phyloP scores from a whole-genome alignment of 2,113 vertebrate genomes.

The Ranitomeya imitator region DNA sequence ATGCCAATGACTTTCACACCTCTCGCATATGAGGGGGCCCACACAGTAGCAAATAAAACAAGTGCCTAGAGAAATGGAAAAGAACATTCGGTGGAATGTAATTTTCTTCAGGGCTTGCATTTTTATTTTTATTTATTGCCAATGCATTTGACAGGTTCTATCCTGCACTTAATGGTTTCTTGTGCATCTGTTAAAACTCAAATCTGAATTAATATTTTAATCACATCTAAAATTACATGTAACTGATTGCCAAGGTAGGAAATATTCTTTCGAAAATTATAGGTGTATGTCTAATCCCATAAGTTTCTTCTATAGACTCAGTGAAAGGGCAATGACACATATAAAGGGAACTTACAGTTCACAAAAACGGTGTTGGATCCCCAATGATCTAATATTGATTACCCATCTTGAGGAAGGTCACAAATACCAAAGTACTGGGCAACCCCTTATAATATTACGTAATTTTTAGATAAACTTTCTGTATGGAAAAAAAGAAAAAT shows the following conservation, averaged over 20 bases:
- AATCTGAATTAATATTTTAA: constrained; percentile 36
- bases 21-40: background rate
- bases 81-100: constrained; percentile 40
- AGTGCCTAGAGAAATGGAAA: constrained; percentile 27
- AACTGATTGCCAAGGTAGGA: background rate
- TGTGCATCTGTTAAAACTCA: constrained; percentile 31
- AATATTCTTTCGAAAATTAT: background rate
- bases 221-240: constrained; percentile 9
- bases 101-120: constrained; percentile 41
- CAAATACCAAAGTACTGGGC: too few species aligned
- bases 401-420: too few species aligned
- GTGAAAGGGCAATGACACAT: background rate
- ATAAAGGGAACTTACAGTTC: background rate
- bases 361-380: too few species aligned
- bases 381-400: too few species aligned
- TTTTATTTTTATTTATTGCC: constrained; percentile 55
- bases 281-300: background rate
- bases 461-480: too few species aligned
- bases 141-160: constrained; percentile 38
- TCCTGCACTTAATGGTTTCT: constrained; percentile 41
- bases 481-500: too few species aligned
- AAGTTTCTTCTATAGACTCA: background rate
- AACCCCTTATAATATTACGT: too few species aligned
- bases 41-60: constrained; percentile 35
- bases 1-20: constrained; percentile 1